A percentile compares a stretch with the other conserved stretches of the same genome.
Conservation (phyloP, 1,140 invertebrate species). For the Anthonomus grandis region DNA sequence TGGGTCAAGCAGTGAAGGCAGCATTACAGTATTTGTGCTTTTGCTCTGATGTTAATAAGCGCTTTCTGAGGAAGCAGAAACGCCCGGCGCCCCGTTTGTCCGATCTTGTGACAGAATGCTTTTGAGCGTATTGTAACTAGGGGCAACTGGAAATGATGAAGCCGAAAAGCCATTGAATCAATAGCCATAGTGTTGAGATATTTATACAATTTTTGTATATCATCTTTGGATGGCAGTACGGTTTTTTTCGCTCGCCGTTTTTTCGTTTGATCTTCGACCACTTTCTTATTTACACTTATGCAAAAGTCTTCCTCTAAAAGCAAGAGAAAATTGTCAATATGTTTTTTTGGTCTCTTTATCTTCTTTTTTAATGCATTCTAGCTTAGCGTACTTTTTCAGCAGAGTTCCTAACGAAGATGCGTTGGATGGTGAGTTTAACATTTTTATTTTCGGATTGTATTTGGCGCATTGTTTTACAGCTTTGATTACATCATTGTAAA, state of each 20-base stretch:
- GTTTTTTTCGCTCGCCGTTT: conserved; percentile 13
- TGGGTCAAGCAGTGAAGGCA: too few species aligned
- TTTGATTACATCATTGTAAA: neutral
- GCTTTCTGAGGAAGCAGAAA: too few species aligned
- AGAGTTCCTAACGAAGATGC: conserved; percentile 7
- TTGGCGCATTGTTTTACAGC: conserved; percentile 1
- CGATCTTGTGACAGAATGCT: too few species aligned
- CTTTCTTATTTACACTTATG: conserved; percentile 10
- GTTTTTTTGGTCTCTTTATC: conserved; percentile 10
- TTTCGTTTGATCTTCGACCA: conserved; percentile 10
- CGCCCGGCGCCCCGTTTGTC: too few species aligned
- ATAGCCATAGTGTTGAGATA: conserved; percentile 14
- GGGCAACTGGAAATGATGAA: too few species aligned
- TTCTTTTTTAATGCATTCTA: conserved; percentile 14
- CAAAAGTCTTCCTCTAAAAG: conserved; percentile 12
- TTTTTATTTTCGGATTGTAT: conserved; percentile 9
- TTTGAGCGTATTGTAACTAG: too few species aligned
- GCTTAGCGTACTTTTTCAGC: conserved; percentile 11
- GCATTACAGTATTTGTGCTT: too few species aligned
- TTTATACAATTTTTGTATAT: conserved; percentile 15
- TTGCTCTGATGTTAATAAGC: too few species aligned
- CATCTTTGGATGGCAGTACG: conserved; percentile 9
- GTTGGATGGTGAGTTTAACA: conserved; percentile 9
- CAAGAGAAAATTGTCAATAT: conserved; percentile 9
- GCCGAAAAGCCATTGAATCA: conserved; percentile 4